A percentile compares a stretch with the other conserved stretches of the same genome.
Conservation (phyloP, 2,113 vertebrate species). For the Nannobrachium achirus region DNA sequence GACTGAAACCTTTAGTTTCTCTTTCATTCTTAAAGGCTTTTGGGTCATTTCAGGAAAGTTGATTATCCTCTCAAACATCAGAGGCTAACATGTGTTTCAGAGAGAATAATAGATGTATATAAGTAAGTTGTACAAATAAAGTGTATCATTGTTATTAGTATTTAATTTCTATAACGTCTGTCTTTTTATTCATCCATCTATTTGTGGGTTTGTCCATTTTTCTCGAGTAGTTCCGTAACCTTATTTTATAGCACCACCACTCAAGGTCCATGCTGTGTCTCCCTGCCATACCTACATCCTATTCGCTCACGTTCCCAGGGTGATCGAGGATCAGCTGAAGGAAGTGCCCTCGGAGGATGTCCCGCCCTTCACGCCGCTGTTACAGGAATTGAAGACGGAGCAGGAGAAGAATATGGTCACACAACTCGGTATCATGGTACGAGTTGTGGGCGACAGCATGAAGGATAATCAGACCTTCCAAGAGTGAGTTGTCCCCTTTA, state of each 20-base stretch:
- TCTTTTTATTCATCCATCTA: not conserved
- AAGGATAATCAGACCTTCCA: slow-evolving; percentile 44
- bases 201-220: not conserved
- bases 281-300: not conserved
- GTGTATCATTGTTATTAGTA: not conserved
- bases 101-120: not conserved
- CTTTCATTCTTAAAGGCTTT: too few relatives aligned
- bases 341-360: slow-evolving; percentile 19
- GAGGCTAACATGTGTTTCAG: not conserved
- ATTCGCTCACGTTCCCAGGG: slow-evolving; percentile 26
- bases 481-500: slow-evolving; percentile 50
- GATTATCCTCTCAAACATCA: too few relatives aligned
- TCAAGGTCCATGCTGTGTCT: not conserved
- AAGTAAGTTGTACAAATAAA: too few relatives aligned
- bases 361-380: slow-evolving; percentile 15
- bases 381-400: not conserved
- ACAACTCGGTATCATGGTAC: slow-evolving; percentile 51
- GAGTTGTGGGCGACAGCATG: slow-evolving; percentile 47
- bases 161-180: not conserved
- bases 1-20: too few relatives aligned
- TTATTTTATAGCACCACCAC: not conserved
- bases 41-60: too few relatives aligned
- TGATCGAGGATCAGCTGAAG: slow-evolving; percentile 57
- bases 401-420: slow-evolving; percentile 53
- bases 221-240: too few relatives aligned